Base-by-base conservation (phyloP, 2,888 invertebrate species). In the Clitarchus hookeri region DNA sequence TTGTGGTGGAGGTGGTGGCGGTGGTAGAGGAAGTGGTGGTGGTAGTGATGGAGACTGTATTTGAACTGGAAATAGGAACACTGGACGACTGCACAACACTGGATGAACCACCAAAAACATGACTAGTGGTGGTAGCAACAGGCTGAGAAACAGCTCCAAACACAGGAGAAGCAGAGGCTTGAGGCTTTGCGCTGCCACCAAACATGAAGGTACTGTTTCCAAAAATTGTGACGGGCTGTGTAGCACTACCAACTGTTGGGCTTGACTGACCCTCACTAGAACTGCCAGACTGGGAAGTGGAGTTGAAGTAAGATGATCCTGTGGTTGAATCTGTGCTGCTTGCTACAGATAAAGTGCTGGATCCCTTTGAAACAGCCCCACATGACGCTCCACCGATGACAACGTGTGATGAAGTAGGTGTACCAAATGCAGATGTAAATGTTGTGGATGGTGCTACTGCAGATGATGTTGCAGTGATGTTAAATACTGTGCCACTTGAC, bases 141-240 rank as follows among this genome's bases (percentile, higher is more conserved):
- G 86, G 53, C 53, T 80, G 79, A 11, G 25, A 25, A 16, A 77
- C 44, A 12, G 86, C 77, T 1, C 65, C 86, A 54, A 85, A 85
- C 25, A 48, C 78, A 36, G 84, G 85, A 36, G n/a, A 44, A 82
- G 85, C 84, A 23, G 77, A 53, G 23, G 88, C 44, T 53, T 82
- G 78, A 12, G 86, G 84, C 44, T 44, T 25, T 26, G 85, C n/a
- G 19, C 83, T 84, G 44, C 85, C 85, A 82, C 65, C 65, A n/a
- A 65, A 65, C 65, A 65, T 65, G 65, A 65, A 65, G 65, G 23
- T 23, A n/a, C 19, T 65, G n/a, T 65, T 65, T 19, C 65, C 65
- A n/a, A 65, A 65, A 11, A 65, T 8, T n/a, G 65, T n/a, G 65
- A n/a, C n/a, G 65, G 65, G 65, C 65, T 65, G 65, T 2, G 65